Evolutionary conservation across 2,888 invertebrate genomes (phyloP).

Genomic region (Eurytoma adleriae): DNA sequence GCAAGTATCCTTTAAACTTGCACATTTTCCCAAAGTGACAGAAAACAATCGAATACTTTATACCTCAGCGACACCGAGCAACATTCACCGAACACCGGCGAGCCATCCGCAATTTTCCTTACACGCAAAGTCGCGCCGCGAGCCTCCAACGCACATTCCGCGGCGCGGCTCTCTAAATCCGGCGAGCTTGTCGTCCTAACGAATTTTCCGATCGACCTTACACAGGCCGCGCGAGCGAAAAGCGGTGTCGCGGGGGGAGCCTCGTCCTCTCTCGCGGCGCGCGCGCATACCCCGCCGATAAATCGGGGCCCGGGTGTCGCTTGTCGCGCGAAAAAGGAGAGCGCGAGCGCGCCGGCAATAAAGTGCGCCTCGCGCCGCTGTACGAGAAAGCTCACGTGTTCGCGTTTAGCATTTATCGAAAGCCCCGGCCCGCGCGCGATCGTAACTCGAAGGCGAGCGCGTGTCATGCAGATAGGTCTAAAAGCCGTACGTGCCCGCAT

Average conservation of each 20-base stretch:
- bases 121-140: not conserved
- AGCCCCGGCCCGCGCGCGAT: constrained; percentile 69
- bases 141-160: not conserved
- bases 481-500: constrained; percentile 74
- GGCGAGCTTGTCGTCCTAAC: constrained; percentile 11
- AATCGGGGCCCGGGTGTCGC: constrained; percentile 48
- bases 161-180: not conserved
- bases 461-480: constrained; percentile 76
- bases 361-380: constrained; percentile 64
- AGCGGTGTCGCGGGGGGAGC: constrained; percentile 31
- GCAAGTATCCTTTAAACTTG: no score
- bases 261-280: constrained; percentile 11
- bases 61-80: no score
- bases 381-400: constrained; percentile 76
- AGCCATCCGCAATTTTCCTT: no score
- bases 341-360: constrained; percentile 67
- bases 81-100: no score
- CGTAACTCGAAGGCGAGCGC: constrained; percentile 73
- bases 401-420: constrained; percentile 76
- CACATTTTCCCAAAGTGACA: no score
- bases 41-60: no score
- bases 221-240: constrained; percentile 6
- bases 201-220: constrained; percentile 32
- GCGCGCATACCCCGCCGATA: constrained; percentile 22
- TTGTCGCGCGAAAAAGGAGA: constrained; percentile 51